Evolutionary conservation across 1,140 invertebrate genomes (phyloP), one percentile per base, ranked within the genome.

Genomic region (Akabosia matsudoensis): DNA sequence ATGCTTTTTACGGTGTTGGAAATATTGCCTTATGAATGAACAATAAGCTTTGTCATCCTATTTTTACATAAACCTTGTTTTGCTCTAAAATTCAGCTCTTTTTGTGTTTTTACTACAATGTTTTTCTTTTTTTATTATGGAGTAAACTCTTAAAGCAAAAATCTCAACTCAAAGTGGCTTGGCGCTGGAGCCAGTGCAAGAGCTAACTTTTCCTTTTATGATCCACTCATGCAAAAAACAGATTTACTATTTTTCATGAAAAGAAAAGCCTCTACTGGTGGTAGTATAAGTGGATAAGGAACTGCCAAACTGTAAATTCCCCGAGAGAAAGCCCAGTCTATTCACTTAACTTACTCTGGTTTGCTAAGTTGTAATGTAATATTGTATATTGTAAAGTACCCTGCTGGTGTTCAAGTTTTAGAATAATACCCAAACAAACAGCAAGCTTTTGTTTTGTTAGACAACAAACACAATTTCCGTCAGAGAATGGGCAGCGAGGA

Each of bases 201-300:
- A 45, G 37, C 37, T 56, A 22, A n/a, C 24, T 56, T 30, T 4
- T 7, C 31, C 31, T 67, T 67, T 31, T 24, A 61, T 14, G 54
- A 61, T n/a, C 7, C 30, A 28, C 61, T 67, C 61, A 67, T 67
- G 61, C 61, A 67, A 67, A 31, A 67, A 67, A 67, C 61, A 67
- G 28, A 67, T 67, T 67, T 67, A 4, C 61, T 31, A n/a, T n/a
- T n/a, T n/a, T 45, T 45, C 37, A 45, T 45, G 18, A 45, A 7
- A 45, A n/a, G n/a, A n/a, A n/a, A n/a, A n/a, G n/a, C n/a, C n/a
- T n/a, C n/a, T n/a, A n/a, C n/a, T n/a, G n/a, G n/a, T n/a, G n/a
- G n/a, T n/a, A n/a, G n/a, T n/a, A n/a, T n/a, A n/a, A n/a, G n/a
- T n/a, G n/a, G n/a, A n/a, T n/a, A n/a, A n/a, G n/a, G n/a, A n/a